Evolutionary conservation across 2,113 vertebrate species (phyloP), one percentile per base, ranked within the genome.

Genomic region (Oophaga pumilio): DNA sequence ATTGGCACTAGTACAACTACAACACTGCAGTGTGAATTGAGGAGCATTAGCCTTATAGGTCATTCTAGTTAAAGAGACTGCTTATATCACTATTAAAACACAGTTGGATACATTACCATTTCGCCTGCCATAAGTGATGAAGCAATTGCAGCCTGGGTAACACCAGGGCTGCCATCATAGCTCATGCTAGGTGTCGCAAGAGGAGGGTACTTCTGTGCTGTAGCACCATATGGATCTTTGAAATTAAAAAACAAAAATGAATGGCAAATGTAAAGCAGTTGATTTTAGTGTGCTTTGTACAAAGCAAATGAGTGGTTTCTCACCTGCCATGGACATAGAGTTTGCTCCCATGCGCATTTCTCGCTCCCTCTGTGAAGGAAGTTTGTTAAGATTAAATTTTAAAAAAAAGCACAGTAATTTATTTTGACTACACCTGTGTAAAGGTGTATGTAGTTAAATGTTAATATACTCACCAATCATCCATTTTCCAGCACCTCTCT

Each of bases 91-190:
- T 28, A 53, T n/a, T 80, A 76, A 20, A 24, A 14, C 15, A 76
- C 43, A 57, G 22, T 89, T 91, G 94, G 95, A 99, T 98, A 99
- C 97, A 12, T 99, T 99, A 99, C 98, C 98, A 99, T 98, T 95
- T 99, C 98, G 88, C 95, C 97, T 96, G 94, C 94, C 96, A 97
- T 97, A 95, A 98, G 96, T 92, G 95, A 95, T 91, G 95, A 95
- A 93, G 93, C 95, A 94, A 96, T 93, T 92, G 95, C 95, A 92
- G 95, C 91, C 92, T 97, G 96, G 87, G 95, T 96, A 93, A 98
- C 95, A 92, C 96, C 96, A 89, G 96, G 95, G 91, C 96, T 97
- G 90, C 95, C 94, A 90, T 99, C 98, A 95, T 97, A 99, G 93
- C 95, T 96, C 94, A 99, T 95, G 89, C 96, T 96, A 90, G 95